Base-by-base conservation (phyloP, 2,113 vertebrate genomes). In the Aspiorhynchus laticeps region DNA sequence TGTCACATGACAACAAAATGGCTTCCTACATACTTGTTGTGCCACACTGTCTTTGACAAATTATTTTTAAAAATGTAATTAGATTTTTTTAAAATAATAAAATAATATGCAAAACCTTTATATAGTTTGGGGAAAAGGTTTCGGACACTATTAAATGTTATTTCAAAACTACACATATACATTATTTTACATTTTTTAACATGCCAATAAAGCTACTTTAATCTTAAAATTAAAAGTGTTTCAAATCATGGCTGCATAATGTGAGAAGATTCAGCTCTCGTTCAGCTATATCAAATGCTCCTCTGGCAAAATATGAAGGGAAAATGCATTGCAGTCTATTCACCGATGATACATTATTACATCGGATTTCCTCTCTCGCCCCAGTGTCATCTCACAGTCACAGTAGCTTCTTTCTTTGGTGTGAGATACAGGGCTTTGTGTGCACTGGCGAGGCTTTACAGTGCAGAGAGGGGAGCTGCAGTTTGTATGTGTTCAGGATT, bases 401-500 rank as follows among this genome's bases (percentile, higher is more conserved):
- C 56, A 65, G 80, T 46, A 46, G 59, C 38, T 46, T 12, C 33
- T 82, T 82, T 12, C 33, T 80, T 80, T 63, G 7, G 36, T 28
- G 24, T 21, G 59, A 65, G 38, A 59, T 41, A 8, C 46, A 1
- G 74, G 74, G 78, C 78, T n/a, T 59, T 80, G 78, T 65, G 28
- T 36, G 81, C 59, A 3, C 38, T 46, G 41, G 17, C 2, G 11
- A 4, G 48, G 36, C 56, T 65, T 65, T 67, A 82, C 41, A 51
- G 41, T 36, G 63, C 17, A 28, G 38, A 3, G 80, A 67, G 9
- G 7, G 38, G 41, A 67, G 61, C 80, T 31, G 80, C 38, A 53
- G 81, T 51, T 51, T 83, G 26, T 69, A 51, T 83, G 26, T 69
- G 43, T 83, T 71, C 81, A 51, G 28, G 81, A 51, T 83, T 71